phyloP scores from a whole-genome alignment of 2,797 vertebrate species.

The Furcifer pardalis region DNA sequence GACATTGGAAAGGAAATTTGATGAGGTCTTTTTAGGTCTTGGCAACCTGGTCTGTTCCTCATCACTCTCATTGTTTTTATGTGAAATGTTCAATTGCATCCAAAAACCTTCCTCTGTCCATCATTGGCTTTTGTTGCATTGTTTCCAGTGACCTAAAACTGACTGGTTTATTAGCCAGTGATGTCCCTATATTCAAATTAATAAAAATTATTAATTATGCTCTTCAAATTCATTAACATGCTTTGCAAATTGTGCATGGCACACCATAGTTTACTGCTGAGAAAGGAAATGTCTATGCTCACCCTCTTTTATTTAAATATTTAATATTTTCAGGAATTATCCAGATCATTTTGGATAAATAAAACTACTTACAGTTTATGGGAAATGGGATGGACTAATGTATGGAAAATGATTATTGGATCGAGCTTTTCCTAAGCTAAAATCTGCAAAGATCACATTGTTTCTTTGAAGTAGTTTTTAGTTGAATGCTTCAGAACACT shows the following conservation, averaged over 20 bases:
- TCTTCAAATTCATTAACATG: slow-evolving; percentile 12
- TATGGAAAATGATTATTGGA: not conserved
- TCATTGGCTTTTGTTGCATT: not conserved
- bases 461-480: not conserved
- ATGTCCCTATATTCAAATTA: not conserved
- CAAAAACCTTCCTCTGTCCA: not conserved
- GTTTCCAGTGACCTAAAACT: not conserved
- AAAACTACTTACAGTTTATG: not conserved
- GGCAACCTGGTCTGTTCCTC: not conserved
- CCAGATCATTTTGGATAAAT: not conserved
- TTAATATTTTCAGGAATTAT: not conserved
- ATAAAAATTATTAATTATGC: slow-evolving; percentile 4
- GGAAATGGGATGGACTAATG: not conserved
- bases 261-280: not conserved
- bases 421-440: not conserved
- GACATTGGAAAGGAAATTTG: not conserved
- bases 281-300: not conserved
- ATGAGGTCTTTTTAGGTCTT: not conserved
- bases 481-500: not conserved
- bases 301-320: not conserved
- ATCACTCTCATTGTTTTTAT: not conserved
- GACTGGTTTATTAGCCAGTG: not conserved
- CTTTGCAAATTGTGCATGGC: not conserved
- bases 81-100: not conserved
- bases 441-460: not conserved